A percentile compares a stretch with the other conserved stretches of the same genome.
Conservation (phyloP, 2,888 invertebrate species). For the Leucophora obtusa region DNA sequence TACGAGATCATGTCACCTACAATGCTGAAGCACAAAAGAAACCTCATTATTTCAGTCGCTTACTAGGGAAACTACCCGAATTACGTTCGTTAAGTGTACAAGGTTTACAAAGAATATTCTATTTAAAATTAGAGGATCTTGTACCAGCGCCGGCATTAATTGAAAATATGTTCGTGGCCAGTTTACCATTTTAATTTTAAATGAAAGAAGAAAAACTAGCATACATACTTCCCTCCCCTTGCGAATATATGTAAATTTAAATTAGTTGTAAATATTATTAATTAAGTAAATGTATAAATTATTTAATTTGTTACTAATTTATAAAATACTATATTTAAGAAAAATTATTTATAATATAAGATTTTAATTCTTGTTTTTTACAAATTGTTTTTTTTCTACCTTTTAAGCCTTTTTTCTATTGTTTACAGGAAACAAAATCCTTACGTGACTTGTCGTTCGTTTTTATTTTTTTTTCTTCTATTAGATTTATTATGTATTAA, state of each 20-base stretch:
- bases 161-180: conserved; percentile 96
- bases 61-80: conserved; percentile 95
- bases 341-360: conserved; percentile 27
- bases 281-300: conserved; percentile 14
- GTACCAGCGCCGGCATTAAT: conserved; percentile 95
- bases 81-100: conserved; percentile 94
- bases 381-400: conserved; percentile 2
- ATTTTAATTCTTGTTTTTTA: conserved; percentile 14
- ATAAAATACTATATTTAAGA: conserved; percentile 16
- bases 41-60: conserved; percentile 94
- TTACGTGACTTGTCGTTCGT: conserved; percentile 70
- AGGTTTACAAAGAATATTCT: conserved; percentile 95
- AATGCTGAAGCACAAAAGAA: conserved; percentile 92
- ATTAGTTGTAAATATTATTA: conserved; percentile 39
- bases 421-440: conserved; percentile 10
- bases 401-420: not conserved
- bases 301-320: conserved; percentile 10
- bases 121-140: conserved; percentile 93
- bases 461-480: conserved; percentile 28
- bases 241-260: not conserved
- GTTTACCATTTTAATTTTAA: conserved; percentile 89
- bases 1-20: conserved; percentile 97
- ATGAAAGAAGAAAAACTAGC: conserved; percentile 1
- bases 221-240: not conserved
- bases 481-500: conserved; percentile 43